A percentile compares a stretch with the other conserved stretches of the same genome.
Conservation (phyloP, 2,888 invertebrate genomes). For the Epirrhoe tristata region DNA sequence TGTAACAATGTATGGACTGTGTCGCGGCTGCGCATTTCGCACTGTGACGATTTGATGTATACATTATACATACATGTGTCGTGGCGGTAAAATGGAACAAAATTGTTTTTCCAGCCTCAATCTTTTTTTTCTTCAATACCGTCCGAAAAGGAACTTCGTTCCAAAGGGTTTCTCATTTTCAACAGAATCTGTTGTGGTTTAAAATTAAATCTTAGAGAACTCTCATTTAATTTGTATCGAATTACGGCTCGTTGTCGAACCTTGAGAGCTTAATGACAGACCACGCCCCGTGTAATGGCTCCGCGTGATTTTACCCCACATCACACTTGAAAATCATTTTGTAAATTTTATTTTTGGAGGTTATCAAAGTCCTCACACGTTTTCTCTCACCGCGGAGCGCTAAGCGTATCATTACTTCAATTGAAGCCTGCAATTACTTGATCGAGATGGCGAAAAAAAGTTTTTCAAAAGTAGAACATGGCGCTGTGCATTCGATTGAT, state of each 20-base stretch:
- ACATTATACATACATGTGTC: too few species aligned
- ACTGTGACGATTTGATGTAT: too few species aligned
- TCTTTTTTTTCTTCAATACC: too few species aligned
- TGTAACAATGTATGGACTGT: too few species aligned
- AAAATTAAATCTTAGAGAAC: constrained; percentile 51
- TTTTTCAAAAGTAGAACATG: constrained; percentile 61
- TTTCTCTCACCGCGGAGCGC: constrained; percentile 58
- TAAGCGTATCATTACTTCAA: constrained; percentile 75
- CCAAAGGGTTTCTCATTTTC: neutral
- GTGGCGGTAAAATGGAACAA: too few species aligned
- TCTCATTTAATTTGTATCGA: constrained; percentile 47
- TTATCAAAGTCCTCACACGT: constrained; percentile 73
- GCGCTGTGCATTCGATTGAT: constrained; percentile 56
- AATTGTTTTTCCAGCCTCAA: too few species aligned
- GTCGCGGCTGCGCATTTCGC: too few species aligned
- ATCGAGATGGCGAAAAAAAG: constrained; percentile 60
- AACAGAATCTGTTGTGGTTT: constrained; percentile 9
- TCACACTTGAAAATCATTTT: constrained; percentile 77
- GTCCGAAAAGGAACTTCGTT: too few species aligned
- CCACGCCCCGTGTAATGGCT: constrained; percentile 73
- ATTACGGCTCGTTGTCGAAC: constrained; percentile 65
- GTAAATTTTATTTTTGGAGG: constrained; percentile 68
- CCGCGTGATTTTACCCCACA: constrained; percentile 75
- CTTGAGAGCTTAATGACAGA: constrained; percentile 76
- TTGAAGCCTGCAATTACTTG: constrained; percentile 71